Percentiles rank a stretch among this genome's conserved stretches.
Evolutionary conservation across 2,113 vertebrate genomes (phyloP).

Genomic region (Salvator merianae): DNA sequence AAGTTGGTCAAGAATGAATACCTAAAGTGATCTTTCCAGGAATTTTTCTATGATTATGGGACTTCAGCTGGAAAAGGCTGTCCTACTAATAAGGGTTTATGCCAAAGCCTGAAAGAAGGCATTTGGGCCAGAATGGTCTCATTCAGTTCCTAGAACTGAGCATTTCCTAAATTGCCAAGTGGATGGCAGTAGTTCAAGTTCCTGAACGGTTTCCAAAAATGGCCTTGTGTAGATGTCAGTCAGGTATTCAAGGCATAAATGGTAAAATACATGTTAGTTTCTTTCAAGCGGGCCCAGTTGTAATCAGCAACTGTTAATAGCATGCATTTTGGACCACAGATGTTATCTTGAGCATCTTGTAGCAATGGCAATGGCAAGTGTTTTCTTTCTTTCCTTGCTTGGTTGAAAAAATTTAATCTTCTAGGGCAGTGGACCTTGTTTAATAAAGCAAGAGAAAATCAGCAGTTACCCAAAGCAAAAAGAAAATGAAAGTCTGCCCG

Average conservation of each 20-base stretch:
- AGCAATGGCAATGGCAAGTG: not conserved
- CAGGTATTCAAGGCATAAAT: not conserved
- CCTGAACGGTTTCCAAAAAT: not conserved
- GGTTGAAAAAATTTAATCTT: not conserved
- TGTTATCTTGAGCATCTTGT: not conserved
- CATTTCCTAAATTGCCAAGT: not conserved
- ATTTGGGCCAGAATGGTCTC: not conserved
- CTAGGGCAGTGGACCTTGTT: not conserved
- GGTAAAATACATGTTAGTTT: not conserved
- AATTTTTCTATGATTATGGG: not conserved
- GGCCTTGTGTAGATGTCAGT: not conserved
- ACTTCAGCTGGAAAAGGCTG: not conserved
- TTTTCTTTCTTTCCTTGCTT: not conserved
- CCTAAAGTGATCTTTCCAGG: not conserved
- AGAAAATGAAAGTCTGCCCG: not conserved
- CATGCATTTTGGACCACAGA: not conserved
- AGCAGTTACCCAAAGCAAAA: not conserved
- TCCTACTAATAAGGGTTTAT: not conserved
- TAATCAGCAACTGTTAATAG: not conserved
- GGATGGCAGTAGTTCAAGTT: not conserved
- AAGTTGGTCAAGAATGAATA: not conserved
- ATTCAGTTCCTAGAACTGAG: not conserved
- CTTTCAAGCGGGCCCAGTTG: not conserved
- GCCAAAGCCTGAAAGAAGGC: not conserved
- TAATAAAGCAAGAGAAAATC: not conserved